phyloP scores from a whole-genome alignment of 1,140 invertebrate genomes.

The Bombus pascuorum region DNA sequence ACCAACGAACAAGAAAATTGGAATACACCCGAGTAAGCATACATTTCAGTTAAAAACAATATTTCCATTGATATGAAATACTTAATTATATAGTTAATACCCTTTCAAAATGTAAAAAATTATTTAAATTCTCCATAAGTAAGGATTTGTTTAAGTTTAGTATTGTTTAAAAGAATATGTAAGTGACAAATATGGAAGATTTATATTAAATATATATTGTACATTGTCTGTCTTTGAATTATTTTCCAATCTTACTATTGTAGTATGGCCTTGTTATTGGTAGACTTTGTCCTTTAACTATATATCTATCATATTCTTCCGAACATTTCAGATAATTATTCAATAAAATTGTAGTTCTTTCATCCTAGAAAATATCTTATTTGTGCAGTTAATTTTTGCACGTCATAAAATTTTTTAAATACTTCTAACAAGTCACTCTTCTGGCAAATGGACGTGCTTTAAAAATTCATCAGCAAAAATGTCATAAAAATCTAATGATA shows the following conservation, averaged over 20 bases:
- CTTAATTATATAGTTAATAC: background rate
- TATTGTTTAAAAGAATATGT: too few species aligned
- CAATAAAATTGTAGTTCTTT: too few species aligned
- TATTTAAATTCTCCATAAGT: background rate
- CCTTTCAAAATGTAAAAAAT: background rate
- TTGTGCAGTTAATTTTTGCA: too few species aligned
- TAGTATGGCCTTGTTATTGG: too few species aligned
- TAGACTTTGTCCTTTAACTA: background rate
- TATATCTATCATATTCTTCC: too few species aligned
- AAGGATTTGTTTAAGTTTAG: background rate
- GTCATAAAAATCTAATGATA: background rate
- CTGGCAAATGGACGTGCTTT: background rate
- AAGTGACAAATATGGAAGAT: too few species aligned
- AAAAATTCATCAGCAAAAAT: too few species aligned
- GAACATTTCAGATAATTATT: too few species aligned
- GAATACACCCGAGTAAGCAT: conserved; percentile 30
- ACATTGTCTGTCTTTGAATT: background rate
- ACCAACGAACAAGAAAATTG: background rate
- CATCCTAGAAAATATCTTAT: too few species aligned
- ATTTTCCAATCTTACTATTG: background rate
- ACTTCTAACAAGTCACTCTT: too few species aligned
- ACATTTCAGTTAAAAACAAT: background rate
- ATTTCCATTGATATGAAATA: background rate
- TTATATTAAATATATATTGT: too few species aligned
- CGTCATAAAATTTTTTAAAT: too few species aligned